Evolutionary conservation across 2,113 vertebrate species (phyloP).

Genomic region (Sceloporus undulatus): DNA sequence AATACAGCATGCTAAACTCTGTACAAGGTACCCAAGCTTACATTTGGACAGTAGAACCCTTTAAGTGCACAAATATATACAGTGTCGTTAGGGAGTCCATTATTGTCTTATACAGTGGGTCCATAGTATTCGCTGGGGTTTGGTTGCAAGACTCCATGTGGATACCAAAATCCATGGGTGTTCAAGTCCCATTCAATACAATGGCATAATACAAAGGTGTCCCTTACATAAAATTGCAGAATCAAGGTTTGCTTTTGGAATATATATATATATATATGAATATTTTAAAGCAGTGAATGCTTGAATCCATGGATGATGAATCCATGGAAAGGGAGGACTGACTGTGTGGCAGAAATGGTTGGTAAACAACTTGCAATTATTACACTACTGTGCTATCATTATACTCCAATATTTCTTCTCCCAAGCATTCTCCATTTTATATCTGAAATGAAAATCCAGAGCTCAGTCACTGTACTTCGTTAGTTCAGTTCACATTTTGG

Average conservation of each 20-base stretch:
- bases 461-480: not conserved
- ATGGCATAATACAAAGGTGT: too few relatives aligned
- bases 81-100: not conserved
- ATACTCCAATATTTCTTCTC: not conserved
- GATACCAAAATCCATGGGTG: too few relatives aligned
- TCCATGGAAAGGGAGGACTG: too few relatives aligned
- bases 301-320: too few relatives aligned
- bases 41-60: not conserved
- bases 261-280: too few relatives aligned
- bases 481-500: not conserved
- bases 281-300: too few relatives aligned
- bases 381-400: not conserved
- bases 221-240: too few relatives aligned
- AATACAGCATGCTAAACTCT: not conserved
- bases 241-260: too few relatives aligned
- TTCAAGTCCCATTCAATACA: too few relatives aligned
- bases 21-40: not conserved
- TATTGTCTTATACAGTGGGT: not conserved
- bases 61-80: not conserved
- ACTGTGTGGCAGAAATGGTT: not conserved
- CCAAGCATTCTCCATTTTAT: not conserved
- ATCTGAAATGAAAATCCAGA: not conserved
- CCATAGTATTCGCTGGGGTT: too few relatives aligned
- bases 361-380: not conserved
- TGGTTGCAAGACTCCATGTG: too few relatives aligned